Evolutionary conservation across 1,140 invertebrate genomes (phyloP).

Genomic region (Cephus cinctus): DNA sequence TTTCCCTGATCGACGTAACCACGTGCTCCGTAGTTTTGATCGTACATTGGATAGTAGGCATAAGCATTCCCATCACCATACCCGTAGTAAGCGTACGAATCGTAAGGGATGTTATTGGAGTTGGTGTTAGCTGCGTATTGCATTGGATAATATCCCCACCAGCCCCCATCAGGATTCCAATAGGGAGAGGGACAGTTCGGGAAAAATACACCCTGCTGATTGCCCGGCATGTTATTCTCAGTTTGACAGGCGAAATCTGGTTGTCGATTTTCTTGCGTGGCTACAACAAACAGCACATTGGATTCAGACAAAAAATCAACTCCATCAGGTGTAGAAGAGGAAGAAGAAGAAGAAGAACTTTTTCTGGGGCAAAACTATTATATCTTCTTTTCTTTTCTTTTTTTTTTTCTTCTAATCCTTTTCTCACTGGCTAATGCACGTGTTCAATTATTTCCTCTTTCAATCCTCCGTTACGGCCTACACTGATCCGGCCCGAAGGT

Average conservation of each 20-base stretch:
- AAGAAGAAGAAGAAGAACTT: too few relatives aligned
- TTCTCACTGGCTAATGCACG: too few relatives aligned
- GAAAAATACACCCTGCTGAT: constrained; percentile 45
- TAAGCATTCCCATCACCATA: constrained; percentile 23
- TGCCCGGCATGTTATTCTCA: constrained; percentile 46
- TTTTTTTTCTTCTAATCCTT: not conserved
- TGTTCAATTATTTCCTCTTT: too few relatives aligned
- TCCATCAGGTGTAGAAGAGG: too few relatives aligned
- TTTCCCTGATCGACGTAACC: too few relatives aligned
- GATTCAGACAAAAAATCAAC: constrained; percentile 44
- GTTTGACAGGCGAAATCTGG: constrained; percentile 48
- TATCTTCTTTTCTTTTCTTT: not conserved
- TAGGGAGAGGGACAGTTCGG: constrained; percentile 23
- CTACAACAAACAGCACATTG: constrained; percentile 55
- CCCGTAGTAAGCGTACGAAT: constrained; percentile 20
- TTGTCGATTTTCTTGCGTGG: constrained; percentile 51
- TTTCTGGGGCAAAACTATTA: not conserved
- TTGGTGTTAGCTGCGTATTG: constrained; percentile 17
- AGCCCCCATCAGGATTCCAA: constrained; percentile 31
- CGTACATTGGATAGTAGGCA: constrained; percentile 30
- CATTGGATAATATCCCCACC: constrained; percentile 39
- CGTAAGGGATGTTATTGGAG: constrained; percentile 17
- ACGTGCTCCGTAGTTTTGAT: too few relatives aligned
- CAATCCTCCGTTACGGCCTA: too few relatives aligned
- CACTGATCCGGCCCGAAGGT: too few relatives aligned